Evolutionary conservation across 2,113 vertebrate species (phyloP).

Genomic region (Poeciliopsis occidentalis): DNA sequence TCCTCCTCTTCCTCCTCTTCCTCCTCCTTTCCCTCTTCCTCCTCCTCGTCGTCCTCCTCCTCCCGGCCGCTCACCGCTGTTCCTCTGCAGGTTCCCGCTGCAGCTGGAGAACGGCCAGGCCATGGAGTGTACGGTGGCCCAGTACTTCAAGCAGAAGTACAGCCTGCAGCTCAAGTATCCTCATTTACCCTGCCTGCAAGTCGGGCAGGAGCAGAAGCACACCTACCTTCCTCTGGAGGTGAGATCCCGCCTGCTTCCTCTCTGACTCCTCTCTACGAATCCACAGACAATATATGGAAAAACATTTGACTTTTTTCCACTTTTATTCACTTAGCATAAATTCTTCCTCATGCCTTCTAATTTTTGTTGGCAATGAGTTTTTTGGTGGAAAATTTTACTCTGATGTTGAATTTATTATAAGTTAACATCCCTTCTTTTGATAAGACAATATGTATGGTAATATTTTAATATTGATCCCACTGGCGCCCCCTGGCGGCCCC

Average conservation of each 20-base stretch:
- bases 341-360: too few relatives aligned
- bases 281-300: too few relatives aligned
- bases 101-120: conserved; percentile 99
- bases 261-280: not conserved
- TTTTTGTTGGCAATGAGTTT: too few relatives aligned
- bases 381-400: too few relatives aligned
- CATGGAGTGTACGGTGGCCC: conserved; percentile 99
- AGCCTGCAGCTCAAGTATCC: conserved; percentile 97
- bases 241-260: conserved; percentile 40
- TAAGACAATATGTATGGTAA: too few relatives aligned
- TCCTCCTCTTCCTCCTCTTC: fast-evolving
- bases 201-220: conserved; percentile 99
- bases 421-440: too few relatives aligned
- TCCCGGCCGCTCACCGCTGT: not conserved
- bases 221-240: conserved; percentile 98
- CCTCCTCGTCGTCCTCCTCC: not conserved
- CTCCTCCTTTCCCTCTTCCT: too few relatives aligned
- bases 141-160: conserved; percentile 99
- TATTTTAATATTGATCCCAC: too few relatives aligned
- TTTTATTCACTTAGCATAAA: too few relatives aligned
- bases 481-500: too few relatives aligned
- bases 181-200: conserved; percentile 96
- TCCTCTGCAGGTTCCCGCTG: conserved; percentile 88
- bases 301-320: too few relatives aligned
- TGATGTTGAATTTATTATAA: too few relatives aligned